These are phyloP conservation scores for Diadumene lineata DNA, from an alignment of 92 coral and sea anemone species.

Conservation along the genomic window DNA sequence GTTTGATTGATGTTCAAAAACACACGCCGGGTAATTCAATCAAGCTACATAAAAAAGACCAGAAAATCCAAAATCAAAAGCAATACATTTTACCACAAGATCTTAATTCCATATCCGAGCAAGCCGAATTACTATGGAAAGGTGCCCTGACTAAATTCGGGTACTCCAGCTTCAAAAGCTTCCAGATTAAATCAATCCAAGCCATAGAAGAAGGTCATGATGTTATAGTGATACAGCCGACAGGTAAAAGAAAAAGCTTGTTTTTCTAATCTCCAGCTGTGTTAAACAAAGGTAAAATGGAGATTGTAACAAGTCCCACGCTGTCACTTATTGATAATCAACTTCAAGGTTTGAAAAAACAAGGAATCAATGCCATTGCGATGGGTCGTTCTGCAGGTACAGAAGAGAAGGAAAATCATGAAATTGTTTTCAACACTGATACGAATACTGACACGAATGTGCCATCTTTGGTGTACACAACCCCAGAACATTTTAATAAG, in stretches of 20 bases:
- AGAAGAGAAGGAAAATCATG: constrained; percentile 31
- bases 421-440: constrained; percentile 3
- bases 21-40: too few relatives aligned
- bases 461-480: constrained; percentile 48
- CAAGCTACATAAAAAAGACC: too few relatives aligned
- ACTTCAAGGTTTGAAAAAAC: constrained; percentile 28
- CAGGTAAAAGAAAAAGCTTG: constrained; percentile 63
- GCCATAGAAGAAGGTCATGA: constrained; percentile 29
- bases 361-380: constrained; percentile 33
- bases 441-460: not conserved
- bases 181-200: constrained; percentile 56
- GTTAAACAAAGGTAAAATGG: constrained; percentile 22
- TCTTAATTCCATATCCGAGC: too few relatives aligned
- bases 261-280: constrained; percentile 55
- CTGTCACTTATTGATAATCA: constrained; percentile 57
- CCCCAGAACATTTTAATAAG: constrained; percentile 51
- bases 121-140: too few relatives aligned
- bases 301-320: constrained; percentile 43
- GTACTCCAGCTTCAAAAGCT: constrained; percentile 19
- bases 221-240: constrained; percentile 50
- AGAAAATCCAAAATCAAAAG: too few relatives aligned
- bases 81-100: too few relatives aligned
- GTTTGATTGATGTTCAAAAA: too few relatives aligned
- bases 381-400: constrained; percentile 40
- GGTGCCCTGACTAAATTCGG: constrained; percentile 60